A percentile compares a stretch with the other conserved stretches of the same genome.
Evolutionary conservation across 2,113 vertebrate genomes (phyloP).

Genomic region (Ariopsis seemanni): DNA sequence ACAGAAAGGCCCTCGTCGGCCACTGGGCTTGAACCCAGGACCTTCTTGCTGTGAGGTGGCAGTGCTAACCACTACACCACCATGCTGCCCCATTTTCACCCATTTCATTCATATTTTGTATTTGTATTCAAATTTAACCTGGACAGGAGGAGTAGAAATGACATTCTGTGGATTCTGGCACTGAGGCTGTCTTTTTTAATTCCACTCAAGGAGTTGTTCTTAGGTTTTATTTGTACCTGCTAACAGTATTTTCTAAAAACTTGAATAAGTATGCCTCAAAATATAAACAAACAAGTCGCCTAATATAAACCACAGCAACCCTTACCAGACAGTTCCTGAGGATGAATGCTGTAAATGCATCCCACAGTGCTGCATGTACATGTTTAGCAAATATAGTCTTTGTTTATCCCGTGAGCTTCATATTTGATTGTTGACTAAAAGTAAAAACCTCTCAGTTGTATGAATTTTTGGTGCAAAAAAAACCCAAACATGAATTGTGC

Average conservation of each 20-base stretch:
- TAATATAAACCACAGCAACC: not conserved
- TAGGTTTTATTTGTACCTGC: not conserved
- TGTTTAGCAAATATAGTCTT: not conserved
- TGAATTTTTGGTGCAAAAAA: not conserved
- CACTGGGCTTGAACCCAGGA: too few species aligned
- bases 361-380: not conserved
- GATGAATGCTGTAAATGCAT: not conserved
- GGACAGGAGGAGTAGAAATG: not conserved
- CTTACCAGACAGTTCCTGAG: not conserved
- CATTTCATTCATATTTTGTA: not conserved
- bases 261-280: not conserved
- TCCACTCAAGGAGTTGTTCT: not conserved
- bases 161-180: not conserved
- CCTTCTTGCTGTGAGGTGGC: too few species aligned
- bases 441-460: not conserved
- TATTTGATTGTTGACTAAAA: not conserved
- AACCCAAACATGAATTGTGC: not conserved
- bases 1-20: too few species aligned
- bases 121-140: not conserved
- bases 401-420: not conserved
- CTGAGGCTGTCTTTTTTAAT: not conserved
- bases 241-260: not conserved
- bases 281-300: not conserved
- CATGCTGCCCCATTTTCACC: not conserved
- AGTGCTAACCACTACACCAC: too few species aligned